A percentile compares a stretch with the other conserved stretches of the same genome.
phyloP scores from a whole-genome alignment of 2,888 invertebrate genomes.

The Amphiduros pacificus region DNA sequence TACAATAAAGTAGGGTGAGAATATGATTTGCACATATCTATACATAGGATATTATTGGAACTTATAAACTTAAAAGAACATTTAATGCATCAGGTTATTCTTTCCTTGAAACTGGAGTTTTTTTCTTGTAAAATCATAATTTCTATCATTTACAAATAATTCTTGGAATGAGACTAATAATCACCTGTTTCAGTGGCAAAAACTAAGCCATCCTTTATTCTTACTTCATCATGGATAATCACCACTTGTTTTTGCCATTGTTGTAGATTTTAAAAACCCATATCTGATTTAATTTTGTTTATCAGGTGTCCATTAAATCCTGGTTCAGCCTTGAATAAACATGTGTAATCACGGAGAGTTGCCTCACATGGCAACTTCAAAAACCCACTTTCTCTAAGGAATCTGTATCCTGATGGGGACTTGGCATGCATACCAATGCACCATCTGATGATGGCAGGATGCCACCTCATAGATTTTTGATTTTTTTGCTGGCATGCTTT shows the following conservation, averaged over 20 bases:
- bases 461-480: neutral
- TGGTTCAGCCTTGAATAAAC: neutral
- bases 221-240: neutral
- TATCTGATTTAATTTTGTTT: neutral
- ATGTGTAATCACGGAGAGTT: neutral
- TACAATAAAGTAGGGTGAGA: no score
- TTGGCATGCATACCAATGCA: neutral
- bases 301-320: neutral
- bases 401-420: neutral
- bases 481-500: neutral
- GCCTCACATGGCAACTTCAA: neutral
- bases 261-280: neutral
- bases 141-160: no score
- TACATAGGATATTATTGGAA: no score
- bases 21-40: no score
- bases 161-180: no score
- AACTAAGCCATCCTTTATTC: neutral
- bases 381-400: neutral
- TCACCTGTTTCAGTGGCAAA: neutral
- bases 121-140: no score
- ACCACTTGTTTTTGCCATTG: neutral
- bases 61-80: no score
- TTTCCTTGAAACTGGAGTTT: no score
- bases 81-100: no score
- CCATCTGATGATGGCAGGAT: neutral